Evolutionary conservation across 1,140 invertebrate species (phyloP), one percentile per base, ranked within the genome.

Genomic region (Seison nebaliae): DNA sequence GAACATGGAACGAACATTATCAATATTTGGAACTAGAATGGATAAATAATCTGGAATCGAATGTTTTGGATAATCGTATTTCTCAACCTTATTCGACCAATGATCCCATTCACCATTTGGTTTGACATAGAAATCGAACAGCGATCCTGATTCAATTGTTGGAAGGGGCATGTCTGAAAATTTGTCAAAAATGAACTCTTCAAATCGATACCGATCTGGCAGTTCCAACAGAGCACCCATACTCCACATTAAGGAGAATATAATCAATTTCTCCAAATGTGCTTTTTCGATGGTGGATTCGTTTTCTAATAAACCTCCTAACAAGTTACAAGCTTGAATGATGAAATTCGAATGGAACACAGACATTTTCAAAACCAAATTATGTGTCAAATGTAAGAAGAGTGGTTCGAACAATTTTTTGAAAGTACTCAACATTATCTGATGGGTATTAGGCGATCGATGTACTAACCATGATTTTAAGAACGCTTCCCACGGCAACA

Each of bases 221-320:
- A 68, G 69, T 56, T 86, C 81, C 22, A 93, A 58, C 38, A 86
- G 67, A 5, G 74, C 75, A 22, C 81, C 83, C 38, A 86, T 67
- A 9, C 77, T 71, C 80, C 81, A 93, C 48, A 76, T 66, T 26
- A 88, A 52, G 14, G 74, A 59, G 54, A 93, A 88, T 53, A 50
- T 19, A 55, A 43, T 49, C 48, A 52, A 18, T 51, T 49, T 5
- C 57, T 44, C 44, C 55, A 52, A 21, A 50, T 35, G 4, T 53
- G 50, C 36, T 59, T 54, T 50, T 57, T 49, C n/a, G n/a, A n/a
- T n/a, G n/a, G n/a, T n/a, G n/a, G n/a, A n/a, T n/a, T n/a, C n/a
- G n/a, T n/a, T n/a, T n/a, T n/a, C n/a, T n/a, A n/a, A n/a, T n/a
- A n/a, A n/a, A n/a, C n/a, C n/a, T n/a, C n/a, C n/a, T n/a, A n/a